These are phyloP conservation scores for Drosophila mauritiana DNA, from an alignment of 1,140 invertebrate genomes.

Conservation along the genomic window DNA sequence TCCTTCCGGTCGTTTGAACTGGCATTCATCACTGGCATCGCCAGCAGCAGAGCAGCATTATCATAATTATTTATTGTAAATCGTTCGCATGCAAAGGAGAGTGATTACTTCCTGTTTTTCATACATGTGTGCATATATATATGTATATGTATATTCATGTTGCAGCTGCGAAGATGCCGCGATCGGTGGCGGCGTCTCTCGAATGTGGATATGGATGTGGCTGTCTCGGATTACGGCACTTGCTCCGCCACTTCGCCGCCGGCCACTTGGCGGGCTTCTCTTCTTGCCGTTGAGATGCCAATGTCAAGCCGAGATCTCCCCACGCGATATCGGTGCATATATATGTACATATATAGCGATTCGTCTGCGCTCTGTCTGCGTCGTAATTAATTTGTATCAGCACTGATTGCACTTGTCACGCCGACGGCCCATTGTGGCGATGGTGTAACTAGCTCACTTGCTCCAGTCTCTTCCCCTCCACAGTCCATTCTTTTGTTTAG, in stretches of 20 bases:
- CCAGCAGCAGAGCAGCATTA: conserved; percentile 14
- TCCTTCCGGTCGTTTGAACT: conserved; percentile 40
- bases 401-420: conserved; percentile 39
- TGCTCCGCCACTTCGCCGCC: conserved; percentile 29
- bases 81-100: conserved; percentile 50
- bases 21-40: conserved; percentile 29
- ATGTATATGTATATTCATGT: conserved; percentile 6
- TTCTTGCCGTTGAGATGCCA: conserved; percentile 17
- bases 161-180: conserved; percentile 32
- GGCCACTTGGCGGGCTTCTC: conserved; percentile 41
- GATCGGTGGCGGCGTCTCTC: not conserved
- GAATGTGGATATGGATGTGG: not conserved
- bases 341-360: not conserved
- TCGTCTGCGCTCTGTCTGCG: conserved; percentile 61
- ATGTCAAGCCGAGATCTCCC: conserved; percentile 52
- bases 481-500: conserved; percentile 3
- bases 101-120: conserved; percentile 58
- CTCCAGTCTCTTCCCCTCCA: not conserved
- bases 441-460: conserved; percentile 22
- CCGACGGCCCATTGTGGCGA: conserved; percentile 9
- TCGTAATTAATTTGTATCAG: conserved; percentile 70
- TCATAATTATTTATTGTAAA: conserved; percentile 74
- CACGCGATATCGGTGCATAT: conserved; percentile 38
- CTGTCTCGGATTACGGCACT: conserved; percentile 45
- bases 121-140: not conserved